Percentiles rank a stretch among this genome's conserved stretches.
Evolutionary conservation across 2,113 vertebrate genomes (phyloP).

Genomic region (Crypturellus undulatus): DNA sequence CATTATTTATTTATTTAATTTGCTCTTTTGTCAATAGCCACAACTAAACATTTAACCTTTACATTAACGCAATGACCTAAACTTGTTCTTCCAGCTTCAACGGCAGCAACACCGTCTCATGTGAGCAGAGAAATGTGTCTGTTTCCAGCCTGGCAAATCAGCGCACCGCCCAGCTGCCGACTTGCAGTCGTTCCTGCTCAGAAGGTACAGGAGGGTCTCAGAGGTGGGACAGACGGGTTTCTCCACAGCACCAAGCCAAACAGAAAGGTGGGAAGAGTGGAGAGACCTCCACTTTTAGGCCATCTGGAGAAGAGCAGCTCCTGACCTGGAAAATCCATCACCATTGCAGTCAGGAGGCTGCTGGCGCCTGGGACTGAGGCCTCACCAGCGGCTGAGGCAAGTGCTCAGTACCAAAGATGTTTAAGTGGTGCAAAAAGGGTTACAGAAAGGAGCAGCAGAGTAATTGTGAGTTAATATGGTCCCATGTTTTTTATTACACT

Average conservation of each 20-base stretch:
- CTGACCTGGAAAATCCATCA: neutral
- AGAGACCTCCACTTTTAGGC: neutral
- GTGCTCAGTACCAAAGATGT: neutral
- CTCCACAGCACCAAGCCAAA: neutral
- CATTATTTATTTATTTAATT: neutral
- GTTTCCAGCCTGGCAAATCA: neutral
- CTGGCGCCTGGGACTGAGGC: neutral
- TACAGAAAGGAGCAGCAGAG: neutral
- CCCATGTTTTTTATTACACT: slow-evolving; percentile 25
- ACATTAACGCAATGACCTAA: slow-evolving; percentile 22
- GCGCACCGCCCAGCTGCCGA: neutral
- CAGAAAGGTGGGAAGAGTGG: neutral
- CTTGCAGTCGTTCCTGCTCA: neutral
- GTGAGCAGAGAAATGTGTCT: neutral
- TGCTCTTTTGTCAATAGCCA: slow-evolving; percentile 37
- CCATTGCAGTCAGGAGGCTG: neutral
- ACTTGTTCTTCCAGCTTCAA: neutral
- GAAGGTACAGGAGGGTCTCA: neutral
- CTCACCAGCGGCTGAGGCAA: slow-evolving; percentile 1
- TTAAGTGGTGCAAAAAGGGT: neutral
- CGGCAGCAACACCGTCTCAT: neutral
- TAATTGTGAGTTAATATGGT: neutral
- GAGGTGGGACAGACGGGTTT: neutral
- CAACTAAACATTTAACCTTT: slow-evolving; percentile 58
- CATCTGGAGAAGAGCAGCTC: slow-evolving; percentile 4